Evolutionary conservation across 2,113 vertebrate genomes (phyloP), one percentile per base, ranked within the genome.

Genomic region (Paralichthys olivaceus): DNA sequence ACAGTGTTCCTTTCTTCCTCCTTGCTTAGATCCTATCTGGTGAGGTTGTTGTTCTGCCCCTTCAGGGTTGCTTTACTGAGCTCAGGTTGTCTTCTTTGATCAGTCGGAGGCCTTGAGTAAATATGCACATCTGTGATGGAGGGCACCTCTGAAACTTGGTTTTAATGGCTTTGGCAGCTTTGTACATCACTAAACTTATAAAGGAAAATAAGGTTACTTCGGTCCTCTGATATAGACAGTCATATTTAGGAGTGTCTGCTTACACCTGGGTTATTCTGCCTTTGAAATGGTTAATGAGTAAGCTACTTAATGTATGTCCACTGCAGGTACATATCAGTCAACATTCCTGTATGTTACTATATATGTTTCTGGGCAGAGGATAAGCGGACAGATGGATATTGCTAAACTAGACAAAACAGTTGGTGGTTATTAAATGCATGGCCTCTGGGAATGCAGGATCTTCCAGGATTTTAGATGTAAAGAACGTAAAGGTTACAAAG

Each of bases 61-160:
- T 54, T 53, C 12, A 58, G 51, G 43, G 22, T 17, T 51, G 12
- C 14, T 4, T 75, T 14, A 15, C 9, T 29, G 29, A 54, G 13
- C 49, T 63, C 19, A 47, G 23, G 43, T 81, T 45, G 57, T 75
- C 14, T 60, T 61, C 22, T 25, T 49, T 59, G 34, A 9, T 62
- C 22, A 61, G 17, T 26, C 22, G 15, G 4, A 29, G 56, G 22
- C 43, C 19, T 74, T 64, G 49, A 62, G 22, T 20, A 47, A 49
- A 15, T 58, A 59, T 51, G 5, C 47, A 79, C 56, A 68, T 51
- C 63, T 23, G 56, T 51, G 23, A 17, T 45, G n/a, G 45, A 49
- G 56, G 49, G 28, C 40, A 56, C 26, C 28, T 15, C 32, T 49
- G 29, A 45, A 57, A 28, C 72, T 58, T 6, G 3, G 4, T n/a